Evolutionary conservation across 2,888 invertebrate genomes (phyloP).

Genomic region (Anarsia innoxiella): DNA sequence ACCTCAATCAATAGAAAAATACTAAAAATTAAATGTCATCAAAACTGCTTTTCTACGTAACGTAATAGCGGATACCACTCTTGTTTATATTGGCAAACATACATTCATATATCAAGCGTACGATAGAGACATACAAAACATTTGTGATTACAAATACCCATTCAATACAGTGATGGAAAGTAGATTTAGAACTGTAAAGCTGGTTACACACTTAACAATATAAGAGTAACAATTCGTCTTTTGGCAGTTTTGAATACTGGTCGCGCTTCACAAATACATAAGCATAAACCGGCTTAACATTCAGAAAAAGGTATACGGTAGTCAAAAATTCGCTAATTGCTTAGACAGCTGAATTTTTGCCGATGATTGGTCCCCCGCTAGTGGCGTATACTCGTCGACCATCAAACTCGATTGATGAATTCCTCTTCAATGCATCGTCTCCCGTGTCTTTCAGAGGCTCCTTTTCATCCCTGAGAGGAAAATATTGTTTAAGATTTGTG

Average conservation of each 20-base stretch:
- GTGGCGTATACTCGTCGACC: constrained; percentile 88
- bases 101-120: constrained; percentile 7
- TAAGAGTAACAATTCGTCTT: constrained; percentile 42
- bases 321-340: too few species aligned
- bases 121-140: constrained; percentile 23
- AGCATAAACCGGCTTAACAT: constrained; percentile 35
- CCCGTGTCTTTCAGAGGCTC: constrained; percentile 84
- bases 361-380: constrained; percentile 88
- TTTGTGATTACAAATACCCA: constrained; percentile 27
- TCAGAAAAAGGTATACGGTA: constrained; percentile 15
- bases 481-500: constrained; percentile 11
- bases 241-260: constrained; percentile 68
- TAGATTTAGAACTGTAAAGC: constrained; percentile 32
- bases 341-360: constrained; percentile 92
- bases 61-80: too few species aligned
- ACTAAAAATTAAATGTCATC: too few species aligned
- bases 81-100: too few species aligned
- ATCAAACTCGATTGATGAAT: constrained; percentile 88
- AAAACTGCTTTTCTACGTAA: too few species aligned
- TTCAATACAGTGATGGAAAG: constrained; percentile 10
- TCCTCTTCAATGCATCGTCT: constrained; percentile 81
- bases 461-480: constrained; percentile 81
- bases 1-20: too few species aligned
- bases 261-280: constrained; percentile 65
- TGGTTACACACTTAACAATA: constrained; percentile 40